These are phyloP conservation scores for Nebria salina DNA, from an alignment of 2,888 invertebrate genomes.

Conservation along the genomic window DNA sequence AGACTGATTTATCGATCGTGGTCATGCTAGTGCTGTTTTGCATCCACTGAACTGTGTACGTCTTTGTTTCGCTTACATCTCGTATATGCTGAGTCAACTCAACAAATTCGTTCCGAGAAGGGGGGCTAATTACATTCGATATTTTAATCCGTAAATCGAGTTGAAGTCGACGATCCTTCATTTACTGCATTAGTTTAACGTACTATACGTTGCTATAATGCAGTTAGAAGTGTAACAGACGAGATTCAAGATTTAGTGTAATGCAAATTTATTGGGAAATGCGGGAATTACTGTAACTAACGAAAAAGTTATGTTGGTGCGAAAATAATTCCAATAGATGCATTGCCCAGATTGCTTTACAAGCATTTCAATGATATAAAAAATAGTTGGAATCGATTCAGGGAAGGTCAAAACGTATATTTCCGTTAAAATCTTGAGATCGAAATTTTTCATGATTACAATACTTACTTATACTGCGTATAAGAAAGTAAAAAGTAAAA, in stretches of 20 bases:
- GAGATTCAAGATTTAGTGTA: background rate
- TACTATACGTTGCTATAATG: slow-evolving; percentile 24
- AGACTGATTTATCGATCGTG: slow-evolving; percentile 42
- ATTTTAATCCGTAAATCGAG: slow-evolving; percentile 38
- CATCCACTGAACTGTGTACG: slow-evolving; percentile 27
- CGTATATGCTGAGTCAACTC: background rate
- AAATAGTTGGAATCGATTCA: too few species aligned
- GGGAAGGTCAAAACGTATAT: too few species aligned
- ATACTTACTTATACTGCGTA: too few species aligned
- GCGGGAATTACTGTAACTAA: too few species aligned
- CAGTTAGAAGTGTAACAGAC: background rate
- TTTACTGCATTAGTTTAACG: slow-evolving; percentile 30
- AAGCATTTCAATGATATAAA: too few species aligned
- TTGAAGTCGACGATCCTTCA: background rate
- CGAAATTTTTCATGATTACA: too few species aligned
- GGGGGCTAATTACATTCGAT: slow-evolving; percentile 37
- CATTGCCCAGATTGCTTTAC: too few species aligned
- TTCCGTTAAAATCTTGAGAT: too few species aligned
- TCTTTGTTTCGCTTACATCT: slow-evolving; percentile 21
- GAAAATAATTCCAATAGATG: too few species aligned
- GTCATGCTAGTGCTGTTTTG: slow-evolving; percentile 34
- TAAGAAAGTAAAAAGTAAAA: too few species aligned
- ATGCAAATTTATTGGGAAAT: too few species aligned
- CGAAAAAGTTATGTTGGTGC: too few species aligned
- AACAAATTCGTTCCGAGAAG: background rate